Evolutionary conservation across 2,888 invertebrate genomes (phyloP).

Genomic region (Pandemis heparana): DNA sequence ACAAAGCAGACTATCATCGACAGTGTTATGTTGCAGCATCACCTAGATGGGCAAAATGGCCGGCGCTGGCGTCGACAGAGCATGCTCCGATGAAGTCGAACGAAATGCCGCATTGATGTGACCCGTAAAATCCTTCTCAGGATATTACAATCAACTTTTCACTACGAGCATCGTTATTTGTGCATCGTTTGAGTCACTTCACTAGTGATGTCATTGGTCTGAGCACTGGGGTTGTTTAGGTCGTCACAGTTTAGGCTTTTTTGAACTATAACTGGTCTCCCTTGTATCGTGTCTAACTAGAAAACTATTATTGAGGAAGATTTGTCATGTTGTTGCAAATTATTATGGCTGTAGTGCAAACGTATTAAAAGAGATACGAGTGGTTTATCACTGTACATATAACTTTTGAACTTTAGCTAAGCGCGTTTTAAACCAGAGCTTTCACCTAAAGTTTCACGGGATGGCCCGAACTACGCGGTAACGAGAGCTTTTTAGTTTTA

Average conservation of each 20-base stretch:
- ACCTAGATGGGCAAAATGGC: slow-evolving; percentile 75
- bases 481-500: slow-evolving; percentile 38
- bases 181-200: slow-evolving; percentile 65
- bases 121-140: slow-evolving; percentile 46
- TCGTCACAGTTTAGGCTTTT: slow-evolving; percentile 14
- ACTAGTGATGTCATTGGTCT: slow-evolving; percentile 49
- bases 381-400: not conserved
- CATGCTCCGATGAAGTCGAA: slow-evolving; percentile 65
- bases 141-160: slow-evolving; percentile 51
- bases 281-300: not conserved
- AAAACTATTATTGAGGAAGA: not conserved
- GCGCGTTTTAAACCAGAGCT: slow-evolving; percentile 25
- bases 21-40: slow-evolving; percentile 78
- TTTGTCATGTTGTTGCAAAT: not conserved
- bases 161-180: slow-evolving; percentile 39
- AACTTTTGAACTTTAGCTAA: slow-evolving; percentile 8
- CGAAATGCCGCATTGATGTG: slow-evolving; percentile 61
- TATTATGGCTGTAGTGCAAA: not conserved
- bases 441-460: slow-evolving; percentile 18
- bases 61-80: slow-evolving; percentile 79
- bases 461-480: slow-evolving; percentile 27
- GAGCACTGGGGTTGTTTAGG: slow-evolving; percentile 30
- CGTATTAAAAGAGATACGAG: not conserved
- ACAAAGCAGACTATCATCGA: slow-evolving; percentile 85
- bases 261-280: not conserved